Evolutionary conservation across 1,140 invertebrate genomes (phyloP).

Genomic region (Tetraneura akinire): DNA sequence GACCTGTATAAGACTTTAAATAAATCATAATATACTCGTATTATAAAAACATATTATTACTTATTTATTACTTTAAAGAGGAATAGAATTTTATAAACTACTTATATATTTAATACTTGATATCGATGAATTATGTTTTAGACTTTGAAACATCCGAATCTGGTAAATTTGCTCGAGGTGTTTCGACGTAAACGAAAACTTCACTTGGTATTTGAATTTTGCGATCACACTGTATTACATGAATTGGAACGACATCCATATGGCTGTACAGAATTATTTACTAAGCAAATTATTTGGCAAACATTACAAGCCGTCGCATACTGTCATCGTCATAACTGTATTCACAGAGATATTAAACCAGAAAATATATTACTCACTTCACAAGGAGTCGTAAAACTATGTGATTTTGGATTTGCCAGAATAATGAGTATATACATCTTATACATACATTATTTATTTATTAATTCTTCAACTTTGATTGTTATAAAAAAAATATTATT

Average conservation of each 20-base stretch:
- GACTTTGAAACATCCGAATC: conserved; percentile 97
- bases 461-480: too few relatives aligned
- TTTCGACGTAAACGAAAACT: conserved; percentile 94
- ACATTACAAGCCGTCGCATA: conserved; percentile 92
- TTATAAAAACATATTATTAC: neutral
- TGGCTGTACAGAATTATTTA: conserved; percentile 83
- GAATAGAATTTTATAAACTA: too few relatives aligned
- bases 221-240: conserved; percentile 94
- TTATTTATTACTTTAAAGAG: neutral
- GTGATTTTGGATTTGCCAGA: conserved; percentile 98
- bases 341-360: conserved; percentile 96
- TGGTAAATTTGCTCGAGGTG: conserved; percentile 97
- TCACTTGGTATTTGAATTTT: conserved; percentile 98
- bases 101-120: too few relatives aligned
- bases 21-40: neutral
- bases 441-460: too few relatives aligned
- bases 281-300: conserved; percentile 93
- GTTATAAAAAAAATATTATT: too few relatives aligned
- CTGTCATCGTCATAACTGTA: conserved; percentile 94
- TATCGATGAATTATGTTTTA: too few relatives aligned
- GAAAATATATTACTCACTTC: conserved; percentile 98
- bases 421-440: conserved; percentile 86
- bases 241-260: conserved; percentile 89
- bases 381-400: conserved; percentile 92
- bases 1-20: too few relatives aligned